A percentile compares a stretch with the other conserved stretches of the same genome.
Conservation (phyloP, 2,113 vertebrate species). For the Bombycilla garrulus region DNA sequence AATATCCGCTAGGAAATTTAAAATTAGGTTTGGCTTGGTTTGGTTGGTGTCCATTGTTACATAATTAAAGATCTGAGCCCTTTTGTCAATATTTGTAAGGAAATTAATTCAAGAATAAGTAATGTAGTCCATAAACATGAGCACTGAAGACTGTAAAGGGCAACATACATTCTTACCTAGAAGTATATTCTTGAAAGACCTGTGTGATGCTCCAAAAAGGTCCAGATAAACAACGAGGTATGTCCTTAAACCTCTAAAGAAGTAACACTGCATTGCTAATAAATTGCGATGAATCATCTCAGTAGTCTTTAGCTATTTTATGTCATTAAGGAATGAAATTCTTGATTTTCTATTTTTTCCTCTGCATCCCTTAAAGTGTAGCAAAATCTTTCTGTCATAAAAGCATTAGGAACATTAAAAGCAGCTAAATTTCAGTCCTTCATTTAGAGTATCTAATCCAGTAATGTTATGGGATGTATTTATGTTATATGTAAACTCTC, state of each 20-base stretch:
- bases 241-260: neutral
- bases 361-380: neutral
- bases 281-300: neutral
- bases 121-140: neutral
- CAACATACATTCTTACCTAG: neutral
- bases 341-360: neutral
- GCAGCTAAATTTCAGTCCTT: neutral
- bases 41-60: neutral
- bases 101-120: neutral
- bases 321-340: neutral
- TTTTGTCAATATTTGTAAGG: neutral
- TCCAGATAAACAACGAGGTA: neutral
- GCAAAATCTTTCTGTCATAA: neutral
- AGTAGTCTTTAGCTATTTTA: neutral
- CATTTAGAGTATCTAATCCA: neutral
- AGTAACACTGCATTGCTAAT: neutral
- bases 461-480: neutral
- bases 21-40: neutral
- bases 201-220: neutral
- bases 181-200: neutral
- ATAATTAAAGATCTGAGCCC: neutral
- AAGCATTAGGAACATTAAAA: neutral
- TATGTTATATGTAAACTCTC: neutral
- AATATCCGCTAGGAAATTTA: neutral
- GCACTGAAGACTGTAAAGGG: neutral